Conservation (phyloP, 1,140 invertebrate genomes). For the Drosophila nigrodunni region DNA sequence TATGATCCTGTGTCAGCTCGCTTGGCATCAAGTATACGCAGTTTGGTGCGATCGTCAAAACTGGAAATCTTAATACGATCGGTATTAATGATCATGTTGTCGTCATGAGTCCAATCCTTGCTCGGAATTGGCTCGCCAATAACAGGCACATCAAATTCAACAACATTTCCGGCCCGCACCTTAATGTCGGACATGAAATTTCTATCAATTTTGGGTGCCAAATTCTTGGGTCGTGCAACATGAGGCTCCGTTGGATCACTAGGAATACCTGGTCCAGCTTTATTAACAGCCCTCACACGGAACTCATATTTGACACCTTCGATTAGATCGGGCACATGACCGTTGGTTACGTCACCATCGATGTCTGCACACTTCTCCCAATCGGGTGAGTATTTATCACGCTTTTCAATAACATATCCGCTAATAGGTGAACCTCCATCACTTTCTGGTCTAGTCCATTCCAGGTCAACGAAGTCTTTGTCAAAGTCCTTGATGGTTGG, state of each 20-base stretch:
- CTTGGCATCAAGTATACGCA: conserved; percentile 94
- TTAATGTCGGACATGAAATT: conserved; percentile 97
- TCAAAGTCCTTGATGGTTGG: conserved; percentile 97
- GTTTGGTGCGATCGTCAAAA: conserved; percentile 94
- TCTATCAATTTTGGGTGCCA: conserved; percentile 96
- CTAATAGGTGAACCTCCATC: conserved; percentile 96
- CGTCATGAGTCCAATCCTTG: conserved; percentile 96
- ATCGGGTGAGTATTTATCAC: conserved; percentile 94
- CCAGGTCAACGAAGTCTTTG: conserved; percentile 96
- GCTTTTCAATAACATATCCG: conserved; percentile 98
- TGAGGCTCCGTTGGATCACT: conserved; percentile 95
- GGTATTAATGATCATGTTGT: conserved; percentile 90
- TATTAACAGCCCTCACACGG: conserved; percentile 96
- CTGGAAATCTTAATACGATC: conserved; percentile 94
- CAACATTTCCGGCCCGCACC: conserved; percentile 95
- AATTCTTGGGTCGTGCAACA: conserved; percentile 95
- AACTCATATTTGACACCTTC: conserved; percentile 97
- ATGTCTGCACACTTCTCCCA: conserved; percentile 95
- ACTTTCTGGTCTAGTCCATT: conserved; percentile 93
- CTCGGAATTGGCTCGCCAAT: conserved; percentile 96
- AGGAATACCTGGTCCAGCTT: conserved; percentile 95
- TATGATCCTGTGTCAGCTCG: conserved; percentile 95
- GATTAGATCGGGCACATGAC: conserved; percentile 93
- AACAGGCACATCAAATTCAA: conserved; percentile 97
- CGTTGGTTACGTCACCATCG: conserved; percentile 92